Evolutionary conservation across 2,888 invertebrate genomes (phyloP), one percentile per base, ranked within the genome.

Genomic region (Mesorhabditis spiculigera): DNA sequence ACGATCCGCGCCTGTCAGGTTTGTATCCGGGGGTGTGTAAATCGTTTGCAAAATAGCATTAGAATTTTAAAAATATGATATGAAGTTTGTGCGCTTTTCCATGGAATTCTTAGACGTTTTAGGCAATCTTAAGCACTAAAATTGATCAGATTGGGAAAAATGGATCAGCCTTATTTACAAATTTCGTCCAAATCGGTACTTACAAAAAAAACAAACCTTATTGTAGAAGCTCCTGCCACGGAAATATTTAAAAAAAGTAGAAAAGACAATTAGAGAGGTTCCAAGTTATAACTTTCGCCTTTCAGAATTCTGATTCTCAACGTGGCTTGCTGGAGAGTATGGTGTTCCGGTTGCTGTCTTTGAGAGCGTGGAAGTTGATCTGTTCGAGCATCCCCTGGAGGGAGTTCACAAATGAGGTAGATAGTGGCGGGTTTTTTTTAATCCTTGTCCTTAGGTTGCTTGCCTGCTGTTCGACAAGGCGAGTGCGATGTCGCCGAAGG

Each of bases 381-480:
- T 50, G 58, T 50, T 13, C 8, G n/a, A 50, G n/a, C 10, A 50
- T 50, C 58, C n/a, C 58, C n/a, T 50, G 58, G 58, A n/a, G n/a
- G 10, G 58, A 50, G 58, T 50, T 50, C n/a, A 13, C 58, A 13
- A n/a, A 50, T 50, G 58, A 50, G n/a, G 58, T 50, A 50, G n/a
- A n/a, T 28, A 28, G 28, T 28, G 28, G 28, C 28, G 28, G 28
- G 28, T 28, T 28, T 28, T 28, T 50, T 50, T 13, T n/a, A 10
- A 50, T 50, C 13, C n/a, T 63, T 50, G 1, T 42, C 8, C 41
- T 50, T 63, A 73, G 71, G 74, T 77, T 2, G 76, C 75, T 63
- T 73, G 72, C 41, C 74, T 72, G n/a, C 50, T 78, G 28, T 45
- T 74, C n/a, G 71, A 71, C 2, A 71, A 70, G 1, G 78, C 78